phyloP scores from a whole-genome alignment of 2,888 invertebrate species.

The Aspidiotus rigidus region DNA sequence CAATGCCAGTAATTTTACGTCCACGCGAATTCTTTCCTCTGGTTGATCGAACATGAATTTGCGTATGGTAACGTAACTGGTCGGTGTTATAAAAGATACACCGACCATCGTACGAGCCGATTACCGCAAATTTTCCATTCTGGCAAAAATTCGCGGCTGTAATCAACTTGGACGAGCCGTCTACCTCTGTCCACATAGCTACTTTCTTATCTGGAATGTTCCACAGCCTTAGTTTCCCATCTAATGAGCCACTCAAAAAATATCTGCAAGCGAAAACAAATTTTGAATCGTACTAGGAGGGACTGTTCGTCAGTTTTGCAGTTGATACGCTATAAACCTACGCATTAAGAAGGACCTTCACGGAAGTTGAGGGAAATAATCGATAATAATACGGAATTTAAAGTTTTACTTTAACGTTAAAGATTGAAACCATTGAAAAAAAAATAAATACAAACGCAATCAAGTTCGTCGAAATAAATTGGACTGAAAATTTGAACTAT shows the following conservation, averaged over 20 bases:
- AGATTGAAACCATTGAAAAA: too few relatives aligned
- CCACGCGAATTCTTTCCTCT: slow-evolving; percentile 93
- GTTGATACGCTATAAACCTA: too few relatives aligned
- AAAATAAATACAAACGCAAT: too few relatives aligned
- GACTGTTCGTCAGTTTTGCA: too few relatives aligned
- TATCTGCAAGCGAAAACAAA: slow-evolving; percentile 44
- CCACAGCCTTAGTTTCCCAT: slow-evolving; percentile 97
- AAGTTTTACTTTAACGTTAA: too few relatives aligned
- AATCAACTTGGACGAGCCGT: slow-evolving; percentile 86
- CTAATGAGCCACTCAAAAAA: slow-evolving; percentile 92
- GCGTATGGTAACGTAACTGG: slow-evolving; percentile 95
- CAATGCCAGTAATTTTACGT: slow-evolving; percentile 92
- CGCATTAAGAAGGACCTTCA: too few relatives aligned
- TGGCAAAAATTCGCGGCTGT: slow-evolving; percentile 92
- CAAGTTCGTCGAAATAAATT: too few relatives aligned
- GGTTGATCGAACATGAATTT: slow-evolving; percentile 90
- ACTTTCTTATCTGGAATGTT: slow-evolving; percentile 99
- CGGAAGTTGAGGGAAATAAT: too few relatives aligned
- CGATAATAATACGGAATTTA: too few relatives aligned
- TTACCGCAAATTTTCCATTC: slow-evolving; percentile 95
- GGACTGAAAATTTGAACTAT: too few relatives aligned
- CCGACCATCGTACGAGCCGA: slow-evolving; percentile 95
- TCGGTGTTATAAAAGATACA: slow-evolving; percentile 98
- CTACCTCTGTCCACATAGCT: slow-evolving; percentile 93
- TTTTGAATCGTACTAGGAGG: neutral